A percentile compares a stretch with the other conserved stretches of the same genome.
Evolutionary conservation across 2,888 invertebrate genomes (phyloP).

Genomic region (Papilio demoleus): DNA sequence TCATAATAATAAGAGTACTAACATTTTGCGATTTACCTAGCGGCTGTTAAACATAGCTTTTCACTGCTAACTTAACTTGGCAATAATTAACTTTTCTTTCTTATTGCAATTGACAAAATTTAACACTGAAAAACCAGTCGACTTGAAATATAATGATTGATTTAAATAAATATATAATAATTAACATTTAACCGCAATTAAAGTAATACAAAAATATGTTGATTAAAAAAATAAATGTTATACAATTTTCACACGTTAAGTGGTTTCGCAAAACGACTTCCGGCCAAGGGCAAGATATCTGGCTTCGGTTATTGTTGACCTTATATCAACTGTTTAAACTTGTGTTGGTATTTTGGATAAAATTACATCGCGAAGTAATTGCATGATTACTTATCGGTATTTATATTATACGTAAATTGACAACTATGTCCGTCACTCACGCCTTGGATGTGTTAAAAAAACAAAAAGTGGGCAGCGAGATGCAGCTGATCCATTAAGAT

Average conservation of each 20-base stretch:
- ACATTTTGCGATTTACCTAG: neutral
- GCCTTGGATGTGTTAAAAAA: slow-evolving; percentile 26
- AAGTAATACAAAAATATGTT: slow-evolving; percentile 4
- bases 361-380: slow-evolving; percentile 25
- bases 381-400: slow-evolving; percentile 32
- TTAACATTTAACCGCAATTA: slow-evolving; percentile 16
- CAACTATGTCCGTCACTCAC: slow-evolving; percentile 25
- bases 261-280: slow-evolving; percentile 36
- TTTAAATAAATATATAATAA: slow-evolving; percentile 11
- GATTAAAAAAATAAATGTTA: neutral
- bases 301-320: slow-evolving; percentile 28
- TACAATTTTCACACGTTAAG: slow-evolving; percentile 28
- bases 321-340: slow-evolving; percentile 30
- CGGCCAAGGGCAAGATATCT: slow-evolving; percentile 35
- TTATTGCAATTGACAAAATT: neutral
- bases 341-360: slow-evolving; percentile 26
- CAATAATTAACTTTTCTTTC: neutral
- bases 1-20: too few relatives aligned
- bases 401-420: slow-evolving; percentile 22
- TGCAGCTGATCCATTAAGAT: slow-evolving; percentile 29
- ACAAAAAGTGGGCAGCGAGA: slow-evolving; percentile 34
- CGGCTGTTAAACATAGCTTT: neutral
- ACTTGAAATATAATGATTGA: neutral
- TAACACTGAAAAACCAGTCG: neutral
- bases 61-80: neutral